Percentiles rank a stretch among this genome's conserved stretches.
Evolutionary conservation across 1,140 invertebrate genomes (phyloP).

Genomic region (Sinella curviseta): DNA sequence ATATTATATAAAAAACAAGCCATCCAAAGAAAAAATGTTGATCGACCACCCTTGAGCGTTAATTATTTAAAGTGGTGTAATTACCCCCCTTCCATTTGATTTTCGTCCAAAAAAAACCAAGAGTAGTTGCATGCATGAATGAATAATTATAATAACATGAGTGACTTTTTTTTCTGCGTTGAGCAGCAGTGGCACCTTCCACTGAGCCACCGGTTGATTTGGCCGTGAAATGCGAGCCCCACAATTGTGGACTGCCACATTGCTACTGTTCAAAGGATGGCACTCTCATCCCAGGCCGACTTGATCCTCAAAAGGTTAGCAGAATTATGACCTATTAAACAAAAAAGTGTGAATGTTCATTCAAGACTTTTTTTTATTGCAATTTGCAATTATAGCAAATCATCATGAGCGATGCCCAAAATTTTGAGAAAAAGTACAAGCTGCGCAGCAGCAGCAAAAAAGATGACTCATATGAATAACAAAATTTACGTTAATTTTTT

Average conservation of each 20-base stretch:
- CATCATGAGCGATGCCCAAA: no score
- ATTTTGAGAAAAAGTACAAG: no score
- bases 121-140: neutral
- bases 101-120: no score
- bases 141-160: neutral
- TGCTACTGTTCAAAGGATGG: slow-evolving; percentile 93
- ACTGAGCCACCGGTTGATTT: slow-evolving; percentile 77
- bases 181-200: slow-evolving; percentile 70
- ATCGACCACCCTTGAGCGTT: neutral
- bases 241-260: slow-evolving; percentile 78
- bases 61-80: neutral
- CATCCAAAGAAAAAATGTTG: no score
- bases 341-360: neutral
- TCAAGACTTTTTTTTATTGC: slow-evolving; percentile 6
- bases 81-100: neutral
- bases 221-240: slow-evolving; percentile 73
- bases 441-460: no score
- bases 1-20: no score
- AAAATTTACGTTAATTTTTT: no score
- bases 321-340: neutral
- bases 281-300: slow-evolving; percentile 77
- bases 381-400: no score
- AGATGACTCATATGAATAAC: no score
- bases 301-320: slow-evolving; percentile 74
- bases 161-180: slow-evolving; percentile 33